Evolutionary conservation across 2,113 vertebrate species (phyloP).

Genomic region (Aspidoscelis tigris): DNA sequence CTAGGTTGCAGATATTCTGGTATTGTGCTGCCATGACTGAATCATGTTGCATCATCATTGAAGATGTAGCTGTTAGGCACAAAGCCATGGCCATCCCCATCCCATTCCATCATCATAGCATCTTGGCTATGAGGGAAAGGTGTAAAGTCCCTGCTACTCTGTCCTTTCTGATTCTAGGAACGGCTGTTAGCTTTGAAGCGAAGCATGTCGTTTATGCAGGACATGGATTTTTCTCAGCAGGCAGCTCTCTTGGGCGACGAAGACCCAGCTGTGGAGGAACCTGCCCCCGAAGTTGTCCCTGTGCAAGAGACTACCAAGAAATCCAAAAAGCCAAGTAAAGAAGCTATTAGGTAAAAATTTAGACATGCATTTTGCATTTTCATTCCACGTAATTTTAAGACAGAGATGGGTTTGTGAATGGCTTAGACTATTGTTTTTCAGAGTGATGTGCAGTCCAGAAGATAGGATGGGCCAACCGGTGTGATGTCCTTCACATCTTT

Average conservation of each 20-base stretch:
- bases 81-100: constrained; percentile 72
- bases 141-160: constrained; percentile 82
- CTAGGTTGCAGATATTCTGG: constrained; percentile 59
- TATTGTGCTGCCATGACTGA: constrained; percentile 66
- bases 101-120: constrained; percentile 76
- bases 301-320: constrained; percentile 92
- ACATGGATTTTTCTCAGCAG: constrained; percentile 99
- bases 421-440: neutral
- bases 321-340: constrained; percentile 94
- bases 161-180: constrained; percentile 89
- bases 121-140: constrained; percentile 78
- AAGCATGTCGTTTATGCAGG: constrained; percentile 99
- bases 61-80: constrained; percentile 64
- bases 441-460: too few species aligned
- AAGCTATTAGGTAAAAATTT: constrained; percentile 86
- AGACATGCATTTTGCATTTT: constrained; percentile 25
- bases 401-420: neutral
- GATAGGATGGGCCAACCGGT: neutral
- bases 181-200: constrained; percentile 97
- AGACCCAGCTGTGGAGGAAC: constrained; percentile 86
- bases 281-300: constrained; percentile 87
- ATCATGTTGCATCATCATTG: constrained; percentile 66
- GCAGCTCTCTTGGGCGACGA: constrained; percentile 95
- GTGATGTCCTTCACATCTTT: too few species aligned
- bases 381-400: neutral